Base-by-base conservation (phyloP, 2,797 vertebrate species). In the Micrastur ruficollis region DNA sequence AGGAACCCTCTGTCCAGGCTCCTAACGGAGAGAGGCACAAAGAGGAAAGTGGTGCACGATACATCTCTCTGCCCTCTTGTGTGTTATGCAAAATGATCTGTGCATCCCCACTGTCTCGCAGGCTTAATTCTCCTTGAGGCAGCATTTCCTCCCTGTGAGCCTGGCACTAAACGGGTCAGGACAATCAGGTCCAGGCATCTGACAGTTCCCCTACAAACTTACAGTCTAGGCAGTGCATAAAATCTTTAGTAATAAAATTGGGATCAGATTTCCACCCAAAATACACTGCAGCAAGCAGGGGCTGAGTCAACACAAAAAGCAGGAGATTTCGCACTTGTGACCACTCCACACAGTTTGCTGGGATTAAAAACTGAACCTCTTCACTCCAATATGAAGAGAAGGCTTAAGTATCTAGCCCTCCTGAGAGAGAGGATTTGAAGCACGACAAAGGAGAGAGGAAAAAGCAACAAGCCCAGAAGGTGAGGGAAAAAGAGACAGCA, bases 11-110 rank as follows among this genome's bases (percentile, higher is more conserved):
- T 14, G 29, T 2, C 17, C n/a, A 9, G 52, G 66, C 67, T 84
- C n/a, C 20, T 14, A 7, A 16, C 0, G 11, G 44, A 8, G 27
- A 26, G 12, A 5, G 23, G 47, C 22, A 14, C 1, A 3, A n/a
- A 22, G 42, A 32, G 34, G 29, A 44, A 31, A 11, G 53, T 25
- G 5, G 66, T 3, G n/a, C 4, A 1, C 2, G 23, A 50, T 9
- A 46, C 14, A 15, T 5, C 38, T 13, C 86, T 18, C 46, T 42
- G 67, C 47, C 61, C 53, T 5, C 44, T 18, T 6, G 14, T 23
- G 72, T 4, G 44, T 25, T 4, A 44, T 6, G 6, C 16, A 12
- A 3, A 38, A 21, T 1, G 14, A 52, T 2, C 68, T 11, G 14
- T 3, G 38, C 42, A n/a, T 6, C 29, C 23, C 6, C 44, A 44